Base-by-base conservation (phyloP, 2,888 invertebrate genomes). In the Cryptocephalus primarius region DNA sequence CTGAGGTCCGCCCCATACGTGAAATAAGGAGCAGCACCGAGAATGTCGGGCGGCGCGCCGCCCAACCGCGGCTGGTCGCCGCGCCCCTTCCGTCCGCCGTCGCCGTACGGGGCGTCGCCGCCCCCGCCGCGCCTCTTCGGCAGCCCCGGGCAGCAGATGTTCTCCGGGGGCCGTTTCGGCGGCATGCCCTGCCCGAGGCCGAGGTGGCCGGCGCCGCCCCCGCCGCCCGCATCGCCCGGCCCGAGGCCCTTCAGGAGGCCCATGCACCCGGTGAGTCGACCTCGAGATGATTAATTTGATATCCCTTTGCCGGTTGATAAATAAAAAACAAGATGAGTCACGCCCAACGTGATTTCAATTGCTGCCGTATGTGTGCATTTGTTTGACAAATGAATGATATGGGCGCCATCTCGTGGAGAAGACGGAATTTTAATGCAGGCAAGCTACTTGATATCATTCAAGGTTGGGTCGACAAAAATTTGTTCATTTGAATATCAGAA, bases 41-140 rank as follows among this genome's bases (percentile, higher is more conserved):
- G 12, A 33, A 66, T 62, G 76, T 75, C 71, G 50, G 62, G 59
- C 57, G 59, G 61, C 60, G 57, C 60, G 41, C 59, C 56, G 48
- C 60, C 60, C 42, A 59, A 60, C 47, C 56, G 58, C 50, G 64
- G 74, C 75, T 68, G 68, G 62, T 81, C 82, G 43, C 76, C 78
- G 39, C 73, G 76, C 53, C 78, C 82, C 60, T 86, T 81, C 68
- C 79, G 85, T 33, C 82, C 86, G 33, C 80, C 83, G 10, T 85
- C 86, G 34, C 85, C 87, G 42, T 86, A 85, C 76, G 79, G 80
- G 8, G 82, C 84, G 1, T 82, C 84, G 55, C 83, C 85, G 1
- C 83, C 83, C n/a, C 83, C 83, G 4, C 76, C 81, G 50, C 78
- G 82, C 58, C 78, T 82, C 42, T 66, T 67, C 41, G 68, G 69